These are phyloP conservation scores for Muschampia plurimacula DNA, from an alignment of 2,888 invertebrate genomes.

Conservation along the genomic window DNA sequence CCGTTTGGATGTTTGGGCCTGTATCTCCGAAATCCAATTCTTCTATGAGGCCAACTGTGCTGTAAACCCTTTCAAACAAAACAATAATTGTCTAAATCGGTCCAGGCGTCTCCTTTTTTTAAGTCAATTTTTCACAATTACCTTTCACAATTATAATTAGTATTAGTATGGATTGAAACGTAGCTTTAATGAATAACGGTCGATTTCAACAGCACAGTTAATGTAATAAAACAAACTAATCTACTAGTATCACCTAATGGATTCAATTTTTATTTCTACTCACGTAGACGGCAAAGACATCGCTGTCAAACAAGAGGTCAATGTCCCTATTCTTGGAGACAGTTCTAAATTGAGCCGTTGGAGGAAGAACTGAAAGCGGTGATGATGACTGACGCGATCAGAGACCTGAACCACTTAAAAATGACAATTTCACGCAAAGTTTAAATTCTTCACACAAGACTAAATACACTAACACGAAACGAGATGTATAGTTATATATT, in stretches of 20 bases:
- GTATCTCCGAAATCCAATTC: too few species aligned
- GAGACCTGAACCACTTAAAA: slow-evolving; percentile 29
- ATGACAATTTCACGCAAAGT: slow-evolving; percentile 29
- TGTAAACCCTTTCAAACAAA: too few species aligned
- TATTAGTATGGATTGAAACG: too few species aligned
- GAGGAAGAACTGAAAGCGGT: slow-evolving; percentile 40
- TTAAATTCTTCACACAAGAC: slow-evolving; percentile 28
- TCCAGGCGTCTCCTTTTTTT: too few species aligned
- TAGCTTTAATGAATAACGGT: too few species aligned
- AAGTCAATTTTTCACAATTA: too few species aligned
- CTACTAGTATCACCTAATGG: background rate
- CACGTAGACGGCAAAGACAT: slow-evolving; percentile 1
- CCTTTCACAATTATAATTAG: too few species aligned
- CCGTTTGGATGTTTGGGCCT: too few species aligned
- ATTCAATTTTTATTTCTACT: background rate
- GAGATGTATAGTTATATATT: background rate
- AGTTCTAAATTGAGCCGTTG: slow-evolving; percentile 40
- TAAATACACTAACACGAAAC: background rate
- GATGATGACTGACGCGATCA: slow-evolving; percentile 34
- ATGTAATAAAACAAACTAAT: too few species aligned
- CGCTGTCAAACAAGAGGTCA: slow-evolving; percentile 38
- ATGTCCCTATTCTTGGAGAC: slow-evolving; percentile 45
- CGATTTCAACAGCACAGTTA: too few species aligned
- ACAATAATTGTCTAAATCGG: too few species aligned
- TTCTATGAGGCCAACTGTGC: too few species aligned